Evolutionary conservation across 1,140 invertebrate species (phyloP), one percentile per base, ranked within the genome.

Genomic region (Colletes gigas): DNA sequence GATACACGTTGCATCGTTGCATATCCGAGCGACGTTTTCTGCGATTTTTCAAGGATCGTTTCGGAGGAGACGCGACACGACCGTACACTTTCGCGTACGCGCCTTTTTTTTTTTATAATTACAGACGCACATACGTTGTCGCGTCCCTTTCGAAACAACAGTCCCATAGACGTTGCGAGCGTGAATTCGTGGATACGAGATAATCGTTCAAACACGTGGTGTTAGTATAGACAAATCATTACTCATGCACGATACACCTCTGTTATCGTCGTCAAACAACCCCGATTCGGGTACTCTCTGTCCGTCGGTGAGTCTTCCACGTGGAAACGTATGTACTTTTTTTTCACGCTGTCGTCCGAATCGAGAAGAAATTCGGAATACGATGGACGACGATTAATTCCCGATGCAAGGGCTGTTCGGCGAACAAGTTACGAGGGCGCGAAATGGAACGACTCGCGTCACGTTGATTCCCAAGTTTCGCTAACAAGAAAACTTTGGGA

Each of bases 171-270:
- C 30, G 30, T 30, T 30, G 30, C 30, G 30, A 30, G 30, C 30
- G 30, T 30, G 30, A 30, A 47, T 47, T 71, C 72, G 71, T 54
- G 52, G 68, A 65, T 78, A 72, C 84, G 84, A 83, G 84, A 84
- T 66, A 73, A 82, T 82, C 85, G 85, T 78, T 74, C 44, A 21
- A 68, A 81, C 65, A 76, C 47, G 66, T 80, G 65, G 86, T 80
- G 60, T 86, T 83, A 87, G 62, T 86, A 83, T 67, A 52, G 75
- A 87, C 68, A 81, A 78, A 78, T 84, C 54, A 71, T 88, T 84
- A 81, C 85, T 47, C 86, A 88, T 88, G 86, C 86, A 88, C 82
- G 54, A 55, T 73, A 68, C 72, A 63, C 57, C 30, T 71, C 57
- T 54, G 67, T 52, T 68, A 57, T 67, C 55, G 54, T 57, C 54